Percentiles rank a stretch among this genome's conserved stretches.
Conservation (phyloP, 64 coral and sea anemone genomes). For the Cladopsammia gracilis region DNA sequence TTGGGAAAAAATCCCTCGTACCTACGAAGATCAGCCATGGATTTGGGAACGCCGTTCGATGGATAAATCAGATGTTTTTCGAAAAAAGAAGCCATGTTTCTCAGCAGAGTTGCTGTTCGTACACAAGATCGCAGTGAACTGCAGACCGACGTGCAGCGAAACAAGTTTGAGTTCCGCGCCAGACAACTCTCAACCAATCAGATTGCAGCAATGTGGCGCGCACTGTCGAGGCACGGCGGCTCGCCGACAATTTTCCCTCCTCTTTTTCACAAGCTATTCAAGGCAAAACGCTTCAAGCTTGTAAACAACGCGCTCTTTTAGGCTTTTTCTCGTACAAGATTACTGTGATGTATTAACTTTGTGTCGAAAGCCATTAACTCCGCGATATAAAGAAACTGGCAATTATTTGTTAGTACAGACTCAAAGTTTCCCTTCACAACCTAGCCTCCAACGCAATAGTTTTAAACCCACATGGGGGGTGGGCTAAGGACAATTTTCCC, state of each 20-base stretch:
- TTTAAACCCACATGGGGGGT: no score
- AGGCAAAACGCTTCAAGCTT: background rate
- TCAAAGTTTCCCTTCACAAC: no score
- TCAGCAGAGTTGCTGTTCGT: constrained; percentile 71
- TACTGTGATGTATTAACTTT: background rate
- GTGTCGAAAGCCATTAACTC: background rate
- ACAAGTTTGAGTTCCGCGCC: constrained; percentile 98
- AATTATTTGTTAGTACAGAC: no score
- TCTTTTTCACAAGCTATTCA: constrained; percentile 23
- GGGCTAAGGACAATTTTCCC: constrained; percentile 35
- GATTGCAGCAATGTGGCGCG: constrained; percentile 78
- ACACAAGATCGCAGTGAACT: constrained; percentile 92
- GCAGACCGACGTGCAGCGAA: constrained; percentile 75
- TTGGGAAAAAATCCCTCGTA: constrained; percentile 95
- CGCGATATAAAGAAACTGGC: background rate
- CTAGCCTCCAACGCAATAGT: no score
- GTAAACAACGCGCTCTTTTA: background rate
- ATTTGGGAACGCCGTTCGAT: constrained; percentile 61
- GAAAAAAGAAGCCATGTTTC: constrained; percentile 82
- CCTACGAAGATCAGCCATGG: constrained; percentile 85
- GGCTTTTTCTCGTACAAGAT: background rate
- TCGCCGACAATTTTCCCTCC: constrained; percentile 63
- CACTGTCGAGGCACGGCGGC: constrained; percentile 82
- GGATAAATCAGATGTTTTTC: constrained; percentile 92
- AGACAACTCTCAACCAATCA: constrained; percentile 88